A percentile compares a stretch with the other conserved stretches of the same genome.
phyloP scores from a whole-genome alignment of 2,113 vertebrate species.

The Fregata magnificens region DNA sequence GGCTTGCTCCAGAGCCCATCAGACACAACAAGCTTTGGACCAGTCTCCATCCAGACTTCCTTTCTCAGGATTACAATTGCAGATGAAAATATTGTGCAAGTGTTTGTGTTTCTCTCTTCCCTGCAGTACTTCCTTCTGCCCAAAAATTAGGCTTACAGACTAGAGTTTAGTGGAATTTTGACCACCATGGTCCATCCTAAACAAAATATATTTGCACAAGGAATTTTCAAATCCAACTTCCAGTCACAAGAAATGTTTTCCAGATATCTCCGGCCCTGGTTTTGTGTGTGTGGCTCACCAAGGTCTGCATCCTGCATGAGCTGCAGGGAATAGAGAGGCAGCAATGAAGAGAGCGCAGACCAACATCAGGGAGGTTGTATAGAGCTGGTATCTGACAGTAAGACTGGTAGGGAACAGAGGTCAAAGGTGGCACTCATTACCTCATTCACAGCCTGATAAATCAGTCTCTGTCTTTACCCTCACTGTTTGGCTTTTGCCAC shows the following conservation, averaged over 20 bases:
- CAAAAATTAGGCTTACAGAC: neutral
- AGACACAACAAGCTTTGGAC: neutral
- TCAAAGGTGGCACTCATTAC: neutral
- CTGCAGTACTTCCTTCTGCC: neutral
- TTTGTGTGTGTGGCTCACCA: neutral
- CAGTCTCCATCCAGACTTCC: neutral
- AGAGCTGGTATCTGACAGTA: neutral
- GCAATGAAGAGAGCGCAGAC: neutral
- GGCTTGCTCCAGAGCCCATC: neutral
- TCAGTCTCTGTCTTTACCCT: neutral
- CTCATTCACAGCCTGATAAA: neutral
- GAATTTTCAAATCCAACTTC: neutral
- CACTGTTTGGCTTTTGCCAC: neutral
- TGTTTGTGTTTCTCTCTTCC: neutral
- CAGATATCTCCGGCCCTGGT: neutral
- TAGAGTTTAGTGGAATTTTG: neutral
- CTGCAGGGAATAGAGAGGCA: neutral
- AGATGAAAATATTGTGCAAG: neutral
- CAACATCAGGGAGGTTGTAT: neutral
- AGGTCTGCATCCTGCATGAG: fast-evolving
- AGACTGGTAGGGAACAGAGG: neutral
- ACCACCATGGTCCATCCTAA: neutral
- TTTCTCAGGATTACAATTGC: neutral
- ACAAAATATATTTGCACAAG: neutral
- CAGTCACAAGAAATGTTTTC: neutral